Evolutionary conservation across 2,888 invertebrate genomes (phyloP).

Genomic region (Embidobia sp.): DNA sequence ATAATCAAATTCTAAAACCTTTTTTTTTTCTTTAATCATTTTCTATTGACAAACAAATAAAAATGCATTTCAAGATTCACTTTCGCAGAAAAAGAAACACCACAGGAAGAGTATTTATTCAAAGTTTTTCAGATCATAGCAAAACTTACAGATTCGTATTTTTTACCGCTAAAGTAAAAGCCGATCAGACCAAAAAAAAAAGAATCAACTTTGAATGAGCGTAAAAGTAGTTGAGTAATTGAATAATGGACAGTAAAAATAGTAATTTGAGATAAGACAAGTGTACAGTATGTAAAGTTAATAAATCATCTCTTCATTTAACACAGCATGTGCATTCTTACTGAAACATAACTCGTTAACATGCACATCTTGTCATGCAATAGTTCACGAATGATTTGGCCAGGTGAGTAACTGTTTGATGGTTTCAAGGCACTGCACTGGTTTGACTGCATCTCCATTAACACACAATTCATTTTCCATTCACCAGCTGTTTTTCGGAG

Average conservation of each 20-base stretch:
- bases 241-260: background rate
- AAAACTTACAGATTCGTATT: too few relatives aligned
- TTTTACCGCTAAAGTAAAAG: too few relatives aligned
- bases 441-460: conserved; percentile 34
- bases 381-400: background rate
- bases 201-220: too few relatives aligned
- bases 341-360: conserved; percentile 14
- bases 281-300: background rate
- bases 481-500: conserved; percentile 3
- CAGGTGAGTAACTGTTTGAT: conserved; percentile 34
- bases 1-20: too few relatives aligned
- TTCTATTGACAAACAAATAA: too few relatives aligned
- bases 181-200: too few relatives aligned
- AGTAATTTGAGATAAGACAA: background rate
- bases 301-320: background rate
- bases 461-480: conserved; percentile 21
- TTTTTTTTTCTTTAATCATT: too few relatives aligned
- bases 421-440: conserved; percentile 30
- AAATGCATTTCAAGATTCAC: too few relatives aligned
- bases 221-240: too few relatives aligned
- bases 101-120: too few relatives aligned
- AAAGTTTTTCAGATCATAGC: too few relatives aligned
- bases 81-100: too few relatives aligned
- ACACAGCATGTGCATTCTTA: conserved; percentile 35
- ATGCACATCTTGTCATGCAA: conserved; percentile 30